Conservation (phyloP, 2,113 vertebrate species). For the Paramormyrops kingsleyae region DNA sequence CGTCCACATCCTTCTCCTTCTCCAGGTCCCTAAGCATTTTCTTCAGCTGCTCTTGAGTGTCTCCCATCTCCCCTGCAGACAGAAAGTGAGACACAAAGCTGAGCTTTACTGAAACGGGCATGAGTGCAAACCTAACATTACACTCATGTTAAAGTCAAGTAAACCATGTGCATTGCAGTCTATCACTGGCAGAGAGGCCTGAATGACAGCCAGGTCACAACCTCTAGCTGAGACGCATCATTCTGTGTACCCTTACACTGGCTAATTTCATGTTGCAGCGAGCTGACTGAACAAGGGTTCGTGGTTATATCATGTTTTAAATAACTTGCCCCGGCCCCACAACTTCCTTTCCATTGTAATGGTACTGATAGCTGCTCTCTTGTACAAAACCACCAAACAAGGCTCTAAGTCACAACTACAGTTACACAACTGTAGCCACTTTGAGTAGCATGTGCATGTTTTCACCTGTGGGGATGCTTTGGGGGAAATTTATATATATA, state of each 20-base stretch:
- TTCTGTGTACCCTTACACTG: not conserved
- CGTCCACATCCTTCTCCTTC: conserved; percentile 73
- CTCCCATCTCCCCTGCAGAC: conserved; percentile 55
- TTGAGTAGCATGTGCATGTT: not conserved
- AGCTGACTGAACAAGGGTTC: not conserved
- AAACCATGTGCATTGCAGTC: not conserved
- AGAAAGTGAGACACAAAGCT: not conserved
- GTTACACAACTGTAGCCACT: not conserved
- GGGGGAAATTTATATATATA: not conserved
- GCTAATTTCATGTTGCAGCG: not conserved
- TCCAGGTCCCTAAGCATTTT: conserved; percentile 91
- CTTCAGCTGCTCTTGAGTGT: conserved; percentile 87
- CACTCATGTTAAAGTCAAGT: not conserved
- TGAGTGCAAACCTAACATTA: not conserved
- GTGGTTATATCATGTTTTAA: not conserved
- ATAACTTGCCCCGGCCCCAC: not conserved
- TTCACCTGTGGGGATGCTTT: not conserved
- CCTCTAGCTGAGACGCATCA: not conserved
- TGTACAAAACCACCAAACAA: not conserved
- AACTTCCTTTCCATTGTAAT: not conserved
- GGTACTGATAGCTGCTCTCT: not conserved
- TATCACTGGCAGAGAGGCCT: not conserved
- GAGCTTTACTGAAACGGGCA: not conserved
- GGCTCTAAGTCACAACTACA: not conserved
- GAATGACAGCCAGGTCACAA: not conserved